Evolutionary conservation across 2,113 vertebrate species (phyloP).

Genomic region (Scolopax mira): DNA sequence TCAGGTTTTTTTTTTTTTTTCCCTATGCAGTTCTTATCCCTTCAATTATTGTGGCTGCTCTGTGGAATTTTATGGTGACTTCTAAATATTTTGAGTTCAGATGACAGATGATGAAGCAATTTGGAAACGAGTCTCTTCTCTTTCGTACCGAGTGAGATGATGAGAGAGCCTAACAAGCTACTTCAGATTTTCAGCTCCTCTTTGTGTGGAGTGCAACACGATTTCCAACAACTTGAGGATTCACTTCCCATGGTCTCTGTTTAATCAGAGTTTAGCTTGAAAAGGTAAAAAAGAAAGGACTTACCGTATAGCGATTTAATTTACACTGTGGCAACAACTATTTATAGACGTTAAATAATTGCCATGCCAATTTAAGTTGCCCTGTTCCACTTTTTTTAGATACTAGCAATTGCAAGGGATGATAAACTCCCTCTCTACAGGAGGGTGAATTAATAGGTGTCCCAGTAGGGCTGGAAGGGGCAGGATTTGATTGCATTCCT

Average conservation of each 20-base stretch:
- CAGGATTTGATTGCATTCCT: constrained; percentile 39
- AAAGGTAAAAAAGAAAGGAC: background rate
- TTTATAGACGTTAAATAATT: constrained; percentile 57
- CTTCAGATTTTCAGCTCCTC: background rate
- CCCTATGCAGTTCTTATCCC: background rate
- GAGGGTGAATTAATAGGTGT: constrained; percentile 53
- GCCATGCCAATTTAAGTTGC: constrained; percentile 37
- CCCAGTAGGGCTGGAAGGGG: constrained; percentile 8
- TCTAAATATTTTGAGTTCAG: background rate
- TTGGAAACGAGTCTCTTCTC: background rate
- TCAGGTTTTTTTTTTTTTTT: background rate
- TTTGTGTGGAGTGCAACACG: background rate
- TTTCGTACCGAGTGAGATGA: background rate
- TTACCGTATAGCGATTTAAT: background rate
- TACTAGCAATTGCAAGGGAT: constrained; percentile 2
- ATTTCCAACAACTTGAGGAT: background rate
- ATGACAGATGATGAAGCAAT: background rate
- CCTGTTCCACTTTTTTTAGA: constrained; percentile 16
- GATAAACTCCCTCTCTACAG: constrained; percentile 25
- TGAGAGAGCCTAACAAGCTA: background rate
- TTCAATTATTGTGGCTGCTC: background rate
- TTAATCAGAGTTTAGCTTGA: background rate
- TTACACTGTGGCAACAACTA: constrained; percentile 26
- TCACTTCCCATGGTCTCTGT: background rate
- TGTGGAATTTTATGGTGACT: background rate